Evolutionary conservation across 2,113 vertebrate genomes (phyloP).

Genomic region (Phyllostomus discolor): DNA sequence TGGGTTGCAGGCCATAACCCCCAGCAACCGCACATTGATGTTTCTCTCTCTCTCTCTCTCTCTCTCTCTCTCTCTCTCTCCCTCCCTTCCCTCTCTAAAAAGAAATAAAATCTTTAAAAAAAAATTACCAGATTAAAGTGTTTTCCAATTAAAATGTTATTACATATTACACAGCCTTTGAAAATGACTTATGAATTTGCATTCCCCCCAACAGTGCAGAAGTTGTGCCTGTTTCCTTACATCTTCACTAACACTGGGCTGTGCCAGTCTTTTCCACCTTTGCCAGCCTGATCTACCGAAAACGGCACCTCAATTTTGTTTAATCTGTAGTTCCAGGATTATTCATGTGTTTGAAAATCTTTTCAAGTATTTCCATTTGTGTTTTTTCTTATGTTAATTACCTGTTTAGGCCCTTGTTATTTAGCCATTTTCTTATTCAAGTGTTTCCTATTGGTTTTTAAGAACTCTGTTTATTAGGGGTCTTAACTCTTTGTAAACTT

Average conservation of each 20-base stretch:
- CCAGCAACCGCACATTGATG: no score
- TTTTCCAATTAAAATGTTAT: not conserved
- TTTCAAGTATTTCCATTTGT: not conserved
- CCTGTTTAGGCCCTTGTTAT: not conserved
- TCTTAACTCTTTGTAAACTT: not conserved
- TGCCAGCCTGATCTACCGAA: not conserved
- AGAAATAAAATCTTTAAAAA: no score
- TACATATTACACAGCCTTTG: not conserved
- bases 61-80: no score
- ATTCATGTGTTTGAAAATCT: not conserved
- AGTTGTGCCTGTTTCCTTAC: not conserved
- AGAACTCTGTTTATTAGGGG: not conserved
- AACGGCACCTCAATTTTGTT: not conserved
- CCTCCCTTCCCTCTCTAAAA: no score
- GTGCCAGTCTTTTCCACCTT: not conserved
- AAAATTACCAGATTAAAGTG: not conserved
- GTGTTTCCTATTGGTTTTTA: not conserved
- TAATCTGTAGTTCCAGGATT: not conserved
- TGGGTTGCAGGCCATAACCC: no score
- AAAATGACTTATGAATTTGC: not conserved
- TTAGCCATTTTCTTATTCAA: not conserved
- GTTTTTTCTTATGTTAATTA: conserved; percentile 18
- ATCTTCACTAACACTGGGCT: not conserved
- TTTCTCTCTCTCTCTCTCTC: no score
- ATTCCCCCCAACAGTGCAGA: not conserved